Percentiles rank a stretch among this genome's conserved stretches.
These are phyloP conservation scores for Volucella inanis DNA, from an alignment of 2,888 invertebrate genomes.

Conservation along the genomic window DNA sequence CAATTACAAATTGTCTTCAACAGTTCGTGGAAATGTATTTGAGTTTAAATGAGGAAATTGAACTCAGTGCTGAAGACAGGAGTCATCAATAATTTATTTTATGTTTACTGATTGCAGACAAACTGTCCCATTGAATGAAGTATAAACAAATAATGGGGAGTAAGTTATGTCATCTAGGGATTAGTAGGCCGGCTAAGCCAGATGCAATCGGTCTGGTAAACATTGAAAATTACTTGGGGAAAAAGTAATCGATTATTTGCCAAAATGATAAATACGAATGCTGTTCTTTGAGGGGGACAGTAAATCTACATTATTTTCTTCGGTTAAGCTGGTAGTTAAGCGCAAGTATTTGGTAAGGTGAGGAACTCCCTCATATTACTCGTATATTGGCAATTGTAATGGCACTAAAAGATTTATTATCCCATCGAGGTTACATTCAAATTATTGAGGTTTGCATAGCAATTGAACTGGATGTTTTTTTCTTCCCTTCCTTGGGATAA, in stretches of 20 bases:
- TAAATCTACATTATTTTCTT: too few species aligned
- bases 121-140: neutral
- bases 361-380: too few species aligned
- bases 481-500: too few species aligned
- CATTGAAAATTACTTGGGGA: slow-evolving; percentile 23
- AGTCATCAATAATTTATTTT: slow-evolving; percentile 31
- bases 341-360: too few species aligned
- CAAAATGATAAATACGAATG: neutral
- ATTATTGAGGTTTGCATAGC: too few species aligned
- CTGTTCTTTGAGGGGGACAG: too few species aligned
- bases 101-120: slow-evolving; percentile 14
- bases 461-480: too few species aligned
- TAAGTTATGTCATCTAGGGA: slow-evolving; percentile 36
- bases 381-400: too few species aligned
- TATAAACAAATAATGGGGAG: neutral
- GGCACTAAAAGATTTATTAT: too few species aligned
- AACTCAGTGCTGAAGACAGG: neutral
- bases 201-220: slow-evolving; percentile 16
- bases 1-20: slow-evolving; percentile 2
- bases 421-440: too few species aligned
- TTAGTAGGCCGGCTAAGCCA: slow-evolving; percentile 19
- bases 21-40: neutral
- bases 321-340: too few species aligned
- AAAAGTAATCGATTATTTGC: slow-evolving; percentile 25
- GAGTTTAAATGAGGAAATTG: neutral